phyloP scores from a whole-genome alignment of 2,888 invertebrate genomes.

The Latheticus oryzae region DNA sequence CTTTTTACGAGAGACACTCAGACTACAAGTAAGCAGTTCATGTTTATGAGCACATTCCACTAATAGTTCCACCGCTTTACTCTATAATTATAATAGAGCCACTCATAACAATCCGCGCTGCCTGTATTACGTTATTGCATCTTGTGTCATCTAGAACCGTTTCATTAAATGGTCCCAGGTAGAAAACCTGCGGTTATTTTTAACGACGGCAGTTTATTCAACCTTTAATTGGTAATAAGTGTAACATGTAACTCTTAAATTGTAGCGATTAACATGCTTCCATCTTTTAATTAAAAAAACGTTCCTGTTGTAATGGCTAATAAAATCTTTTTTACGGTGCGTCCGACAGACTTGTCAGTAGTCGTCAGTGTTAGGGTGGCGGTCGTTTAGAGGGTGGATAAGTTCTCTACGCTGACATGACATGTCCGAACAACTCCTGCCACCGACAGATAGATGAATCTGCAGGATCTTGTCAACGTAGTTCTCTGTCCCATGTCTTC shows the following conservation, averaged over 20 bases:
- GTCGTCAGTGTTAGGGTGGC: constrained; percentile 16
- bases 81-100: constrained; percentile 45
- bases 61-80: constrained; percentile 44
- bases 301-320: neutral
- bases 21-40: constrained; percentile 37
- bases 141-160: constrained; percentile 31
- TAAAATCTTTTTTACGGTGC: constrained; percentile 19
- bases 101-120: constrained; percentile 43
- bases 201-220: constrained; percentile 35
- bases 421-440: constrained; percentile 50
- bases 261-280: constrained; percentile 23
- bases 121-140: constrained; percentile 37
- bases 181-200: constrained; percentile 28
- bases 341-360: constrained; percentile 35
- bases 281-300: constrained; percentile 24
- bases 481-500: constrained; percentile 39
- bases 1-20: constrained; percentile 37
- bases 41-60: constrained; percentile 46
- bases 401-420: constrained; percentile 42
- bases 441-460: constrained; percentile 54
- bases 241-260: constrained; percentile 17
- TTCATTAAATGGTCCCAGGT: constrained; percentile 25
- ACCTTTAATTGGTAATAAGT: constrained; percentile 36
- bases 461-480: constrained; percentile 51
- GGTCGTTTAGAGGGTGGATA: constrained; percentile 19